Evolutionary conservation across 1,140 invertebrate species (phyloP), one percentile per base, ranked within the genome.

Genomic region (Euura saliciscinereae): DNA sequence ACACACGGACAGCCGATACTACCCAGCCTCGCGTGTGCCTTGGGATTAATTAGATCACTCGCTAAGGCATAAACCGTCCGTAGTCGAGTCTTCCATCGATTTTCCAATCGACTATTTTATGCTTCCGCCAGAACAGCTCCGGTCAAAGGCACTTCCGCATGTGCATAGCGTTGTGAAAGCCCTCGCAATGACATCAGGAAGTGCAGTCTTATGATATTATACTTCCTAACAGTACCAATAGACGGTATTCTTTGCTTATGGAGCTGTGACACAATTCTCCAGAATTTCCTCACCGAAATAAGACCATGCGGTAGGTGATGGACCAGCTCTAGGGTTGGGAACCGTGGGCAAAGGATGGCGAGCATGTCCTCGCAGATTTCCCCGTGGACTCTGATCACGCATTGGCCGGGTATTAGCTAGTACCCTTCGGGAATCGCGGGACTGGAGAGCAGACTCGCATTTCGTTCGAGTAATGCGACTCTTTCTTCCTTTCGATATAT

Each of bases 351-450:
- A n/a, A n/a, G 51, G 51, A 5, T 28, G 51, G 51, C 28, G 43
- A 44, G 66, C 83, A 79, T 82, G 79, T 84, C 74, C 78, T 70
- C 70, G 45, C 82, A 82, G 82, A 86, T 86, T 86, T 86, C 85
- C 84, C 85, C 68, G 73, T 42, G 83, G 85, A 81, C 81, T 79
- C 77, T 82, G 84, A 86, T 86, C 79, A 85, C 79, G 80, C 79
- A 78, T 79, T 79, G 79, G 76, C 74, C 74, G 79, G 78, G 78
- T 79, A 83, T 73, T 69, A 75, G 73, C 68, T 65, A 8, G 66
- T 71, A 59, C 68, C 75, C 68, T 75, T 10, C 71, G 78, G 75
- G 72, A 77, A 72, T 66, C 65, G 11, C 4, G 51, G 68, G 43
- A 13, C 45, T 43, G 70, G 44, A 44, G 66, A 67, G 11, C 8